Percentiles rank a stretch among this genome's conserved stretches.
Conservation (phyloP, 2,888 invertebrate genomes). For the Nomada lathburiana region DNA sequence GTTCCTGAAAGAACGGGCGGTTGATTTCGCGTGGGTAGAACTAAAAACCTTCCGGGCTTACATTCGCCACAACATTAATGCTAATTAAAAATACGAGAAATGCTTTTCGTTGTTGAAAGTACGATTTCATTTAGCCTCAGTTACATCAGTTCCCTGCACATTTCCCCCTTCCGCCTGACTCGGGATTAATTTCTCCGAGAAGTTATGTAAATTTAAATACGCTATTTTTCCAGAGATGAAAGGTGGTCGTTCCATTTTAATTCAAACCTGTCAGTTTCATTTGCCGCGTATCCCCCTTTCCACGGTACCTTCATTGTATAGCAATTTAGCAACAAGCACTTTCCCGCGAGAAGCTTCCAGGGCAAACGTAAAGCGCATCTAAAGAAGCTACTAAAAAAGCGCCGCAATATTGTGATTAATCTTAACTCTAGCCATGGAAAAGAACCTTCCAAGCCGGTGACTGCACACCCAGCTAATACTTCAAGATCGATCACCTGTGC, state of each 20-base stretch:
- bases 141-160: background rate
- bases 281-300: no score
- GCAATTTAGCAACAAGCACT: background rate
- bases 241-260: background rate
- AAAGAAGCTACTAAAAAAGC: background rate
- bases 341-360: background rate
- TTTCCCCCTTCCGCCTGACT: background rate
- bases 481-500: slow-evolving; percentile 24
- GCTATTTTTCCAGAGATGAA: background rate
- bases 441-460: slow-evolving; percentile 18
- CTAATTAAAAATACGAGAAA: background rate
- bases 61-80: background rate
- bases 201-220: slow-evolving; percentile 13
- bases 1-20: no score
- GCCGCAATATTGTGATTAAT: slow-evolving; percentile 1
- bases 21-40: no score
- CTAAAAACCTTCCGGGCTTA: background rate
- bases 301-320: background rate
- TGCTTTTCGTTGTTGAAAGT: background rate
- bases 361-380: background rate
- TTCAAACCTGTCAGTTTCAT: slow-evolving; percentile 17
- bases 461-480: background rate
- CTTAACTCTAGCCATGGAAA: slow-evolving; percentile 9
- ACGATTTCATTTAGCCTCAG: background rate
- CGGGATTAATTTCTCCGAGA: background rate